Percentiles rank a stretch among this genome's conserved stretches.
Conservation (phyloP, 2,888 invertebrate genomes). For the Timandra comae region DNA sequence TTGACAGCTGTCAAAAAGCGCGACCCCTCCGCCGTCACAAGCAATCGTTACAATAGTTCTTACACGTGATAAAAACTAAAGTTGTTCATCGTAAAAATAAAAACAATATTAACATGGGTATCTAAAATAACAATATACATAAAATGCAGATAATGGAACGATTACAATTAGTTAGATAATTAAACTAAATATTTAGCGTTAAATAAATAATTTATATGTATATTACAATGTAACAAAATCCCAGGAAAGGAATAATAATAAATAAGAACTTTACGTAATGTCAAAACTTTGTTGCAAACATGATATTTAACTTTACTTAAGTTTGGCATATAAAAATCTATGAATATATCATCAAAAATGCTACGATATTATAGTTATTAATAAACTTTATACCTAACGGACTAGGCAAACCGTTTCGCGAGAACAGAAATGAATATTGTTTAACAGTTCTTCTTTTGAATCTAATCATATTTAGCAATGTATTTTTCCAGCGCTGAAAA, state of each 20-base stretch:
- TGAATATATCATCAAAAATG: constrained; percentile 28
- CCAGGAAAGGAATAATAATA: constrained; percentile 51
- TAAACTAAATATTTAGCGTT: constrained; percentile 45
- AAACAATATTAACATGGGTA: constrained; percentile 64
- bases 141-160: constrained; percentile 73
- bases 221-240: constrained; percentile 62
- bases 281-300: constrained; percentile 2
- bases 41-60: constrained; percentile 5
- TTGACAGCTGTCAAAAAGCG: background rate
- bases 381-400: constrained; percentile 35
- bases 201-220: constrained; percentile 52
- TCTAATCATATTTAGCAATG: too few species aligned
- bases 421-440: constrained; percentile 20
- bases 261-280: constrained; percentile 10
- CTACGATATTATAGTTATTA: constrained; percentile 25
- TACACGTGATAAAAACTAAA: constrained; percentile 19
- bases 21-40: too few species aligned
- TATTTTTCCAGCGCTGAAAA: too few species aligned
- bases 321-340: constrained; percentile 28
- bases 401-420: constrained; percentile 34
- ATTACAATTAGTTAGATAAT: constrained; percentile 44
- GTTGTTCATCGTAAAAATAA: constrained; percentile 22
- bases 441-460: background rate
- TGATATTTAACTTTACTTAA: constrained; percentile 10
- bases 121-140: constrained; percentile 70